phyloP scores from a whole-genome alignment of 2,888 invertebrate genomes.

The Meganola albula region DNA sequence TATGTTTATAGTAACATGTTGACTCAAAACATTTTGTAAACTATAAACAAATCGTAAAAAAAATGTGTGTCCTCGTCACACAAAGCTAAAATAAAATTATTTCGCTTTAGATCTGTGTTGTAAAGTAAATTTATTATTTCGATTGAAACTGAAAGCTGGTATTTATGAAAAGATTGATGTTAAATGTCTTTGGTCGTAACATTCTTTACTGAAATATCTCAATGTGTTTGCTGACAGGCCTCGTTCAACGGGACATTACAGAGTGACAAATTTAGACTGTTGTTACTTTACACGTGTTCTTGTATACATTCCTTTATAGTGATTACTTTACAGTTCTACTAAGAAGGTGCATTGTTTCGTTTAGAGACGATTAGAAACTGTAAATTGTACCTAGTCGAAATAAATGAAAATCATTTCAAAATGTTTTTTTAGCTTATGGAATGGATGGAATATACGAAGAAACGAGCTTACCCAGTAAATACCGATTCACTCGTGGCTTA shows the following conservation, averaged over 20 bases:
- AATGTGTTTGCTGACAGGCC: conserved; percentile 62
- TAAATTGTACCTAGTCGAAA: no score
- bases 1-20: conserved; percentile 27
- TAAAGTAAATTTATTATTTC: conserved; percentile 28
- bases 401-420: no score
- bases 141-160: conserved; percentile 41
- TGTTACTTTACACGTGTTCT: conserved; percentile 39
- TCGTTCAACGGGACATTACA: conserved; percentile 45
- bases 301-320: conserved; percentile 28
- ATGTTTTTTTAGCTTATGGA: no score
- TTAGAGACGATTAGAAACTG: no score
- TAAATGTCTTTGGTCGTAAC: conserved; percentile 64
- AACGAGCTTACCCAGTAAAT: no score
- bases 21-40: conserved; percentile 61
- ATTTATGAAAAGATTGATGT: conserved; percentile 73
- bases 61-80: conserved; percentile 60
- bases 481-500: no score
- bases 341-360: no score
- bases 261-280: conserved; percentile 43
- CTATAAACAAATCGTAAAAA: conserved; percentile 54
- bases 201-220: conserved; percentile 59
- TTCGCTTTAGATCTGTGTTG: conserved; percentile 12
- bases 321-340: conserved; percentile 19
- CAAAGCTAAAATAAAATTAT: conserved; percentile 38
- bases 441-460: no score